Evolutionary conservation across 2,797 vertebrate genomes (phyloP), one percentile per base, ranked within the genome.

Genomic region (Urocyon cinereoargenteus): DNA sequence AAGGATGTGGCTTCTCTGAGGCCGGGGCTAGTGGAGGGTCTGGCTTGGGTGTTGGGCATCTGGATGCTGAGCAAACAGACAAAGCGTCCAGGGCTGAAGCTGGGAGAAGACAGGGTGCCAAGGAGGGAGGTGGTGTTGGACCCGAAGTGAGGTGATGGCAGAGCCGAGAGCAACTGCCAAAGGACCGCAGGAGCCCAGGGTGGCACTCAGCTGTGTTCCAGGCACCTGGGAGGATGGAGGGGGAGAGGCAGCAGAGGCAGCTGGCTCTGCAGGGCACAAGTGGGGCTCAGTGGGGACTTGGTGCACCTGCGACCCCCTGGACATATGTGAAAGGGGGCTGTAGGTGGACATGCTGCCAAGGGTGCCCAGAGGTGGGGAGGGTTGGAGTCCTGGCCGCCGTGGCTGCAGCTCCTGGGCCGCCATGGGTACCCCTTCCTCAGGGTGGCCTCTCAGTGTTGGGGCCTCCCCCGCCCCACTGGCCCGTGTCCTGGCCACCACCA

Each of bases 271-370:
- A 19, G 13, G 53, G 9, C 12, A 1, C 5, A 0, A 55, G 1
- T 7, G 45, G 83, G 26, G 45, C 13, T 49, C 57, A 24, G 68
- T 26, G 0, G 3, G 8, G 51, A 12, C 4, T 0, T 0, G 8
- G 66, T 7, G 0, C 0, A 0, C 12, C 36, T 6, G 26, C 0
- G 8, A 8, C 2, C 21, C 28, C 18, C 1, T 0, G 11, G 19
- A 22, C 2, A 0, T 2, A 19, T 21, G 66, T 21, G 45, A 4
- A 16, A 75, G 59, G 55, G 84, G 9, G 2, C 1, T 0, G 1
- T 0, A 7, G 51, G 19, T 7, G 18, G 18, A 31, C 0, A 2
- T 31, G 66, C 28, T 14, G 55, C 40, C 3, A 22, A 34, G 8
- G 18, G 4, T 11, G n/a, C 49, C 87, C 34, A n/a, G 31, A 26